Percentiles rank a stretch among this genome's conserved stretches.
Evolutionary conservation across 2,797 vertebrate genomes (phyloP).

Genomic region (Sphaeramia orbicularis): DNA sequence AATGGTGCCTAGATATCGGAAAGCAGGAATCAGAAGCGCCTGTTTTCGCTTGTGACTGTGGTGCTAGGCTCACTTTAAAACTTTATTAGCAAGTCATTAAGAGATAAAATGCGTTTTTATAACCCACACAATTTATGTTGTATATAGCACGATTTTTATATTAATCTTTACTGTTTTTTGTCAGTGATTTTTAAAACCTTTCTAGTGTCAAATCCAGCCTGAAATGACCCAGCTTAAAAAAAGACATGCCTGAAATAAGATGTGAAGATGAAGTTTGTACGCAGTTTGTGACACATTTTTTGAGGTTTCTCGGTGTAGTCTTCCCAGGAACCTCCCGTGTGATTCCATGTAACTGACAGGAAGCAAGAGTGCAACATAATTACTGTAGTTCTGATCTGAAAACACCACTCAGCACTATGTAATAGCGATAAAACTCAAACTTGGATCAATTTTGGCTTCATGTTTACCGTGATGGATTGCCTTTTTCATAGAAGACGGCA

Average conservation of each 20-base stretch:
- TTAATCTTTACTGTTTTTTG: slow-evolving; percentile 23
- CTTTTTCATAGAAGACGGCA: slow-evolving; percentile 9
- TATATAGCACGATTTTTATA: slow-evolving; percentile 53
- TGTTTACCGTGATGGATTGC: slow-evolving; percentile 22
- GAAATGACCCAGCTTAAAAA: slow-evolving; percentile 10
- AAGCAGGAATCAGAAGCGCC: slow-evolving; percentile 20
- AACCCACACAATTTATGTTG: slow-evolving; percentile 44
- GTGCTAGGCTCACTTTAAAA: slow-evolving; percentile 50
- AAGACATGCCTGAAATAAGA: slow-evolving; percentile 15
- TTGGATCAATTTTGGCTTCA: background rate
- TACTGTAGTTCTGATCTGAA: slow-evolving; percentile 11
- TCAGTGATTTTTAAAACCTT: slow-evolving; percentile 42
- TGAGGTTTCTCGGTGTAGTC: background rate
- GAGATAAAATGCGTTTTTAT: slow-evolving; percentile 16
- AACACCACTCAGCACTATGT: slow-evolving; percentile 14
- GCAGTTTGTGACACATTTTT: background rate
- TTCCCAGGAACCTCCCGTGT: background rate
- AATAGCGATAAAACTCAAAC: background rate
- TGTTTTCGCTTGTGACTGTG: slow-evolving; percentile 41
- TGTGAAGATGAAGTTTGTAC: slow-evolving; percentile 28
- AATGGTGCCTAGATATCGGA: slow-evolving; percentile 40
- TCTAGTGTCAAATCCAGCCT: slow-evolving; percentile 28
- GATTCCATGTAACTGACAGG: slow-evolving; percentile 1
- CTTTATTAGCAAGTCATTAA: slow-evolving; percentile 9
- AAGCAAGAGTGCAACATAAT: slow-evolving; percentile 1